phyloP scores from a whole-genome alignment of 2,113 vertebrate species.

The Cavia aperea region DNA sequence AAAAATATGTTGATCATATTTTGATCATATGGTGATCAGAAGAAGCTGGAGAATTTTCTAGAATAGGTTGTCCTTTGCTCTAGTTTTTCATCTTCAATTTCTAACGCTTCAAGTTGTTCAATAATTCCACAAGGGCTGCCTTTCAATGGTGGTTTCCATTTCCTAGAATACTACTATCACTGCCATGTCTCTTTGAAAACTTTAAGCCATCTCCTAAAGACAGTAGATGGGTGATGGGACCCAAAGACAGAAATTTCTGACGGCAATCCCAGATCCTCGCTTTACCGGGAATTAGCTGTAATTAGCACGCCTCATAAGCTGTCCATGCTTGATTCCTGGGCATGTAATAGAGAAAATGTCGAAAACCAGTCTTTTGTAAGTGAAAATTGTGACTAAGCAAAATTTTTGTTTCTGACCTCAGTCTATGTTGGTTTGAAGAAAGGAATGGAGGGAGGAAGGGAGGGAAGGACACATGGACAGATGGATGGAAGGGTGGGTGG shows the following conservation, averaged over 20 bases:
- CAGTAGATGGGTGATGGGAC: background rate
- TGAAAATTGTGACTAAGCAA: background rate
- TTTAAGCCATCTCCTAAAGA: background rate
- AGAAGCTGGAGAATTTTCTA: background rate
- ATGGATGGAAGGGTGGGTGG: too few species aligned
- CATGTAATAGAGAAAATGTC: background rate
- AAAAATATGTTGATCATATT: background rate
- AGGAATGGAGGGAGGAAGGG: background rate
- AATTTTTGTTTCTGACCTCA: constrained; percentile 22
- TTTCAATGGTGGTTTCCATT: background rate
- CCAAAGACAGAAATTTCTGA: background rate
- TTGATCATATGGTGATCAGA: background rate
- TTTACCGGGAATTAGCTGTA: background rate
- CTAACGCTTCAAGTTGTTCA: background rate
- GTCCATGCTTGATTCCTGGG: background rate
- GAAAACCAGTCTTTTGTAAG: background rate
- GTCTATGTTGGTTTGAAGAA: background rate
- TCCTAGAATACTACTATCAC: background rate
- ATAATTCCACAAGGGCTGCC: background rate
- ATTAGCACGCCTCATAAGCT: background rate
- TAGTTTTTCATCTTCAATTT: background rate
- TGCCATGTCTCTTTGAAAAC: background rate
- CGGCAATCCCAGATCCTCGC: background rate
- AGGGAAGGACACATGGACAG: too few species aligned
- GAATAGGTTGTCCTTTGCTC: background rate